Conservation (phyloP, 2,113 vertebrate species). For the Nansenia antarctica region DNA sequence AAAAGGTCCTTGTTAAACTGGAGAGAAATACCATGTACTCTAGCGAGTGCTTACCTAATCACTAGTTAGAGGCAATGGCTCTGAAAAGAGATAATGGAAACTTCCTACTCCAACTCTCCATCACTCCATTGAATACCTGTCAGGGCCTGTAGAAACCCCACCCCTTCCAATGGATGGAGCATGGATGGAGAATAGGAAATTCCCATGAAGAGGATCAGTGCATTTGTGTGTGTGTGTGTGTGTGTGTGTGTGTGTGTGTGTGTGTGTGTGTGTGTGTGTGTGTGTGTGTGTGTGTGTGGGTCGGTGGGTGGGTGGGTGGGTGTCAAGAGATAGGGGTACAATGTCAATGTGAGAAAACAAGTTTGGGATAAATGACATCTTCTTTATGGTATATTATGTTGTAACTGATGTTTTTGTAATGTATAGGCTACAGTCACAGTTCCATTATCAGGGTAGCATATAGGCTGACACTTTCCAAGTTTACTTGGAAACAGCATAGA, state of each 20-base stretch:
- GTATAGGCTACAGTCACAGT: background rate
- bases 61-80: conserved; percentile 38
- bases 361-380: background rate
- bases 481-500: background rate
- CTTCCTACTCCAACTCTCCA: conserved; percentile 19
- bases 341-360: too few species aligned
- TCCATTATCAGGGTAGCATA: background rate
- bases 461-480: too few species aligned
- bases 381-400: background rate
- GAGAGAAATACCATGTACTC: background rate
- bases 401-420: background rate
- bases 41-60: conserved; percentile 13
- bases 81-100: conserved; percentile 16
- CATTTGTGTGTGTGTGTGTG: too few species aligned
- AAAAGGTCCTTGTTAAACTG: conserved; percentile 27
- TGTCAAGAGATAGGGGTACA: too few species aligned
- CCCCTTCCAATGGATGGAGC: background rate
- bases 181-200: too few species aligned
- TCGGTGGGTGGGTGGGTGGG: too few species aligned
- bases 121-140: conserved; percentile 28
- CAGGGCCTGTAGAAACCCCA: conserved; percentile 16
- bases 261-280: too few species aligned
- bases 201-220: conserved; percentile 12
- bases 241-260: too few species aligned
- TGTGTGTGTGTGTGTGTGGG: too few species aligned